These are phyloP conservation scores for Dryadula phaetusa DNA, from an alignment of 2,888 invertebrate species.

Conservation along the genomic window DNA sequence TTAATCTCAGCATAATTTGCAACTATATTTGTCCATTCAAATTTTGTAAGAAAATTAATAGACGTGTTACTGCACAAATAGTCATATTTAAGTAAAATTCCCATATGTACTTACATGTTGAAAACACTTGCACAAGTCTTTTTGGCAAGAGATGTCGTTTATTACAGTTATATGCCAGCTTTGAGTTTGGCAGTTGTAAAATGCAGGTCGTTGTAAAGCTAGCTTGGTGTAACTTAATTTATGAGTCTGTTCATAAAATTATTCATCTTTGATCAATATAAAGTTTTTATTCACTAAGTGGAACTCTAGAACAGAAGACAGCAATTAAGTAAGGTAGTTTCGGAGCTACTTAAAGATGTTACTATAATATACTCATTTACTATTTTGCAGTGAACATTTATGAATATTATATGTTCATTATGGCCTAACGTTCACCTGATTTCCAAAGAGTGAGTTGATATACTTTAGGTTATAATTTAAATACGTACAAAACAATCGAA, in stretches of 20 bases:
- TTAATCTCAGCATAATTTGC: not conserved
- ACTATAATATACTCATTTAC: too few relatives aligned
- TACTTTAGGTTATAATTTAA: not conserved
- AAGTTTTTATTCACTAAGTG: not conserved
- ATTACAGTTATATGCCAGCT: not conserved
- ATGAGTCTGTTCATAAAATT: constrained; percentile 10
- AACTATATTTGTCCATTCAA: not conserved
- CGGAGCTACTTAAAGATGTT: too few relatives aligned
- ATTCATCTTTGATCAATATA: not conserved
- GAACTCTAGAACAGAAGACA: not conserved
- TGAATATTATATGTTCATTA: not conserved
- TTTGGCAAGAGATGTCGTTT: not conserved
- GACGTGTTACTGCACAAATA: not conserved
- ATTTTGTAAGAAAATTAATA: not conserved
- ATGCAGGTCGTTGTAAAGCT: constrained; percentile 23
- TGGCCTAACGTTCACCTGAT: not conserved
- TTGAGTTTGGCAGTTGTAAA: constrained; percentile 12
- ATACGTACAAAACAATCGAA: not conserved
- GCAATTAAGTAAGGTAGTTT: too few relatives aligned
- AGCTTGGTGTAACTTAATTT: constrained; percentile 9
- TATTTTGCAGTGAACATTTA: not conserved
- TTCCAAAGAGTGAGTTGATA: not conserved
- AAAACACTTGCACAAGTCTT: constrained; percentile 15
- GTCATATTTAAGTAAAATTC: not conserved
- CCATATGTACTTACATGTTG: not conserved